Base-by-base conservation (phyloP, 2,113 vertebrate genomes). In the Marcusenius ussheri region DNA sequence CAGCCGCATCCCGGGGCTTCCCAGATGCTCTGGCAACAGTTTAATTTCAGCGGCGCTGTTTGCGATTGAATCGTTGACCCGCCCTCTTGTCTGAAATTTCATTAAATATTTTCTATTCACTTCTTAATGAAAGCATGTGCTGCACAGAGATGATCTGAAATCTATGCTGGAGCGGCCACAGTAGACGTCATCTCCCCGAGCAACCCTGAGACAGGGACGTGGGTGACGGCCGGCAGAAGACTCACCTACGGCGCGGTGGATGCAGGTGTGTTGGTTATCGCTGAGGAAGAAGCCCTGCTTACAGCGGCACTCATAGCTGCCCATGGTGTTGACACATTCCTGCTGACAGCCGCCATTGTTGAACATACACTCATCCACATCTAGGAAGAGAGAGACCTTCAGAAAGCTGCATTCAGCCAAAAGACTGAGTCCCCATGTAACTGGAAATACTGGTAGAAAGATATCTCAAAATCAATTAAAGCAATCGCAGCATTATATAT, bases 291-390 rank as follows among this genome's bases (percentile, higher is more conserved):
- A 99, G 0, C 98, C 98, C 0, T 97, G 96, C 92, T 97, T 97
- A 94, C 98, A 99, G 91, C 93, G 95, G 91, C 98, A 99, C 92
- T 98, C 97, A 0, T 99, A 99, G 95, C 98, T 99, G 89, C 98
- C 98, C 97, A 99, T 93, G 2, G 96, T 95, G 93, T 99, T 99
- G 94, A 98, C 93, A 93, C 98, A 99, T 90, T 96, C 93, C 88
- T 99, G 98, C 89, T 99, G 98, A 96, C 98, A 99, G 83, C 98
- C 98, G 0, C 98, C 98, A 1, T 99, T 99, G 95, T 98, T 99
- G 93, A 98, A 96, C 93, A 94, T 92, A 93, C 98, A 99, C 91
- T 99, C 98, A 4, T 99, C 97, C 92, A 98, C 96, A 90, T 98
- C 98, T 99, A 93, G 58, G 91, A 88, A 92, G 94, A 93, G 92